Base-by-base conservation (phyloP, 2,797 vertebrate species). In the Gambusia yucatana region DNA sequence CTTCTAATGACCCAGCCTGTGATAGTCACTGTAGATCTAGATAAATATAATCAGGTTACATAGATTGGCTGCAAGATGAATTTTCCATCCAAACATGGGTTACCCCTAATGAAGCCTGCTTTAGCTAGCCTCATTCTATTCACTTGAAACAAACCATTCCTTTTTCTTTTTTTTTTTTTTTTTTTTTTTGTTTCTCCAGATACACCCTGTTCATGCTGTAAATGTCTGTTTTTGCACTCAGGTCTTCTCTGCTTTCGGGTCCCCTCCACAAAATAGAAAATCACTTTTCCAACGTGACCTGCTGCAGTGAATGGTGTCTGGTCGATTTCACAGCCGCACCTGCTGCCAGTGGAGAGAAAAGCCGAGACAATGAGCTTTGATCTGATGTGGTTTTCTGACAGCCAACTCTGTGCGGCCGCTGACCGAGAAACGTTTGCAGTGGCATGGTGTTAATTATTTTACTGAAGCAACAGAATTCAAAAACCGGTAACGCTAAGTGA, bases 381-480 rank as follows among this genome's bases (percentile, higher is more conserved):
- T 86, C 83, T 65, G 75, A 84, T 76, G 84, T 17, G 85, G 80
- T 80, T 84, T 84, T 82, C 79, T 65, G 83, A 81, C 81, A n/a
- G 71, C 48, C 85, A 77, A 72, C 79, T 82, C 52, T 78, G 59
- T 73, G 81, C 36, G 71, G 47, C 72, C 63, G 46, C 6, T 82
- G 80, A 90, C 81, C 81, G 78, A 83, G 72, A 82, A 71, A 73
- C 6, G 4, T 52, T 52, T 78, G 52, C 30, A 1, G 75, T 88
- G 85, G 82, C 88, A 84, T 6, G 6, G 46, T 75, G 77, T 83
- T 89, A 88, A 89, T 92, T 83, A 84, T 84, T 86, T 87, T 81
- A 85, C 71, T 17, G n/a, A 72, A 80, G 77, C 79, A 83, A 87
- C 76, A 82, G 88, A 82, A 92, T 89, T 86, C 81, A 84, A 82